Evolutionary conservation across 2,797 vertebrate species (phyloP), one percentile per base, ranked within the genome.

Genomic region (Micropoecilia bifurca): DNA sequence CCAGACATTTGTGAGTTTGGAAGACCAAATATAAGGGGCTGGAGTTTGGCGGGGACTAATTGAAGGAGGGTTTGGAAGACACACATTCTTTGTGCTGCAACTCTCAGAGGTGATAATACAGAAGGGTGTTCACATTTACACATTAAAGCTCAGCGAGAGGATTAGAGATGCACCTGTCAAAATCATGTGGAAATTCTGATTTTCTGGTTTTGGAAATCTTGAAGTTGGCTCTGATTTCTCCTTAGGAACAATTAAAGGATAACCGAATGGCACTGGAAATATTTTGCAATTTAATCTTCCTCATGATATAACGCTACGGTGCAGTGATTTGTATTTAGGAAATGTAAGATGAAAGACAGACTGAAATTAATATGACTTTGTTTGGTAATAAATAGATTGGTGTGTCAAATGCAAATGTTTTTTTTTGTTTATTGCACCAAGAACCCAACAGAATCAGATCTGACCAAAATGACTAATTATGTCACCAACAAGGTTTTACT

Each of bases 31-130:
- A 39, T 12, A 57, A n/a, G 53, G 36, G 43, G 13, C 41, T 79
- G 83, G 74, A 84, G 69, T 57, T 45, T 59, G 68, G 41, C 53
- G 78, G 80, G 74, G 72, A 87, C 75, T 69, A 76, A 66, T 36
- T 80, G 75, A 81, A 81, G 78, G 71, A n/a, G 72, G 73, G 48
- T 9, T 28, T 16, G 76, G 71, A 76, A 59, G 63, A 71, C 59
- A 76, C 76, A 81, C 33, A 75, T 45, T 86, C 77, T 57, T 72
- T 75, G 82, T 77, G 75, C 85, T 74, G 57, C 69, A 79, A 86
- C 85, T 75, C 80, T 88, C 61, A 79, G 66, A 89, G 80, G 74
- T 87, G 86, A 77, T 76, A 76, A 88, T 83, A 71, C 75, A 83
- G 74, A 36, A 41, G 76, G 74, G 73, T 75, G 76, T 50, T 72